Percentiles rank a stretch among this genome's conserved stretches.
Evolutionary conservation across 1,140 invertebrate genomes (phyloP).

Genomic region (Heliconius hermathena): DNA sequence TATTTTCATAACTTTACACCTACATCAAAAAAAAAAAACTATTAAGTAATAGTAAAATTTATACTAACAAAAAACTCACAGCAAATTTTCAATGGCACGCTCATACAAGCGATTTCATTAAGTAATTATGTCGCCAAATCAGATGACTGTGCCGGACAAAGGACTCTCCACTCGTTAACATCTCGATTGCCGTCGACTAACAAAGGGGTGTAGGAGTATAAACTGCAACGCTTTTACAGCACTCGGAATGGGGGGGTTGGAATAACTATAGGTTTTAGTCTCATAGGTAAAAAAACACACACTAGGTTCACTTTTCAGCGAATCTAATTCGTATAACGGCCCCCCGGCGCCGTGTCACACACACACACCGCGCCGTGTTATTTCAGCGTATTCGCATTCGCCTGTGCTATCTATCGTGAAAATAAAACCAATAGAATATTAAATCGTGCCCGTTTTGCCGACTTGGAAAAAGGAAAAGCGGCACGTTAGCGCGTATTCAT

Average conservation of each 20-base stretch:
- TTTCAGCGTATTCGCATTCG: slow-evolving; percentile 32
- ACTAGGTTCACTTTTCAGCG: slow-evolving; percentile 23
- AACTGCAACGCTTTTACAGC: slow-evolving; percentile 17
- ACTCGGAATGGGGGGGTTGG: slow-evolving; percentile 16
- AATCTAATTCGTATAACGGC: slow-evolving; percentile 30
- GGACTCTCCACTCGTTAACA: slow-evolving; percentile 34
- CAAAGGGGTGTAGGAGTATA: slow-evolving; percentile 29
- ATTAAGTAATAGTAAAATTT: not conserved
- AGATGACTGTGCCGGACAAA: slow-evolving; percentile 24
- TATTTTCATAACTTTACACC: not conserved
- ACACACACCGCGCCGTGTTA: slow-evolving; percentile 31
- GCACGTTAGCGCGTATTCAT: slow-evolving; percentile 27
- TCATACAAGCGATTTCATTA: slow-evolving; percentile 7
- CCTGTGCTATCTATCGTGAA: slow-evolving; percentile 31
- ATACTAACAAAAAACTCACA: not conserved
- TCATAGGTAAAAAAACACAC: slow-evolving; percentile 4
- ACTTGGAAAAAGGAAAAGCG: slow-evolving; percentile 25
- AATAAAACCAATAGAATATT: slow-evolving; percentile 40
- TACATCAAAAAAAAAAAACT: not conserved
- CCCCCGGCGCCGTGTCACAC: slow-evolving; percentile 36
- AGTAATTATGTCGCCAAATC: slow-evolving; percentile 26
- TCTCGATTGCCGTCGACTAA: slow-evolving; percentile 35
- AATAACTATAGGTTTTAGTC: slow-evolving; percentile 14
- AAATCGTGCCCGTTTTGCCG: slow-evolving; percentile 30
- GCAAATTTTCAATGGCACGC: slow-evolving; percentile 5